Evolutionary conservation across 2,888 invertebrate genomes (phyloP).

Genomic region (Campoplex nolae): DNA sequence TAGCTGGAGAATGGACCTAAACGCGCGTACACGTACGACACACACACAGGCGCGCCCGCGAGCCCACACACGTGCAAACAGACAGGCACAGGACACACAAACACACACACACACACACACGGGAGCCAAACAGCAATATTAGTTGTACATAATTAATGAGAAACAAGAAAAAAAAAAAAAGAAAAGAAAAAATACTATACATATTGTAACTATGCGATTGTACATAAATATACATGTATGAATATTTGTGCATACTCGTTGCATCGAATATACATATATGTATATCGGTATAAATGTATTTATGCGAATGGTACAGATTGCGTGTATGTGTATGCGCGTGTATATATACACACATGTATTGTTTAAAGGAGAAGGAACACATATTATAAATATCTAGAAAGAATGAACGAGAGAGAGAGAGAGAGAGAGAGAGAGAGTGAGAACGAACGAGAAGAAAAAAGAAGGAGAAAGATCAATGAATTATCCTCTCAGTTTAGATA

Average conservation of each 20-base stretch:
- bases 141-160: conserved; percentile 80
- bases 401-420: conserved; percentile 2
- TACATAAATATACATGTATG: conserved; percentile 66
- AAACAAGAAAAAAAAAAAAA: conserved; percentile 29
- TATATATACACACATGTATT: conserved; percentile 29
- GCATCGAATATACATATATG: conserved; percentile 30
- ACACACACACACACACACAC: conserved; percentile 73
- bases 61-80: too few relatives aligned
- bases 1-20: conserved; percentile 68
- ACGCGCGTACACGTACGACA: conserved; percentile 75
- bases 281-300: conserved; percentile 47
- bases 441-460: not conserved
- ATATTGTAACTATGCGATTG: conserved; percentile 73
- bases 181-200: conserved; percentile 67
- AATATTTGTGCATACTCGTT: conserved; percentile 26
- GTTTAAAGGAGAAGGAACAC: conserved; percentile 34
- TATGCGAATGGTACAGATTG: conserved; percentile 63
- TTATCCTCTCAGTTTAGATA: conserved; percentile 42
- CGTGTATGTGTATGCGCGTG: conserved; percentile 62
- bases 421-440: not conserved
- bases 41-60: conserved; percentile 30
- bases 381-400: not conserved
- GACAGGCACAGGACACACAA: too few relatives aligned
- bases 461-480: conserved; percentile 26
- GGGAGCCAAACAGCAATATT: conserved; percentile 83